These are phyloP conservation scores for Hylaeus volcanicus DNA, from an alignment of 1,140 invertebrate species.

Conservation along the genomic window DNA sequence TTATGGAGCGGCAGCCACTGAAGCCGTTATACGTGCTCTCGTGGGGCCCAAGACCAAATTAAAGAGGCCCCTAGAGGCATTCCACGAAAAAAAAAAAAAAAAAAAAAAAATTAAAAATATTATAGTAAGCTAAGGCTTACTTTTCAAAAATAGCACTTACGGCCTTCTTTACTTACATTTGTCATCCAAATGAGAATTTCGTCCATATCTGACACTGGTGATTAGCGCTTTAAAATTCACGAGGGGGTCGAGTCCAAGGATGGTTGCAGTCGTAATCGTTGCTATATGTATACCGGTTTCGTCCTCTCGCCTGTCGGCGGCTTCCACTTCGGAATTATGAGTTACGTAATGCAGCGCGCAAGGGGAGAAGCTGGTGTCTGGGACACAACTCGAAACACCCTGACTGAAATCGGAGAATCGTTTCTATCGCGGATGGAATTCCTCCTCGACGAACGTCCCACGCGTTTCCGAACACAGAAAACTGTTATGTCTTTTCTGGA, in stretches of 20 bases:
- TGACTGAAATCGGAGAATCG: conserved; percentile 13
- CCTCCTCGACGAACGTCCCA: neutral
- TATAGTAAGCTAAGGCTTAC: too few species aligned
- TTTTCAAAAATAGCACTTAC: too few species aligned
- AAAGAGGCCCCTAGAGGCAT: too few species aligned
- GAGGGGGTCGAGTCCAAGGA: neutral
- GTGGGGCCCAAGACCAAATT: too few species aligned
- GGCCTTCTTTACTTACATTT: too few species aligned
- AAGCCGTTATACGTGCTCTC: too few species aligned
- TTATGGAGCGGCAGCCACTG: conserved; percentile 9
- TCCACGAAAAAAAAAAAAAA: too few species aligned
- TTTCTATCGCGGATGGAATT: neutral
- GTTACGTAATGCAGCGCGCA: conserved; percentile 19
- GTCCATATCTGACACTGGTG: neutral
- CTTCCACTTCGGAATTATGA: conserved; percentile 13
- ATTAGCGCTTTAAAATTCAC: conserved; percentile 32
- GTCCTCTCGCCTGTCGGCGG: neutral
- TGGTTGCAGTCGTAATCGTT: conserved; percentile 27
- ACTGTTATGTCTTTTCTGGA: neutral
- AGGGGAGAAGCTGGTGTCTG: neutral
- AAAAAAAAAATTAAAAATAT: too few species aligned
- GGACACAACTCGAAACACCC: neutral
- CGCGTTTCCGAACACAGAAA: neutral
- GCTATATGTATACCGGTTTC: conserved; percentile 1
- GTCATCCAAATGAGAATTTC: too few species aligned